phyloP scores from a whole-genome alignment of 2,113 vertebrate genomes.

The Catharus bicknelli region DNA sequence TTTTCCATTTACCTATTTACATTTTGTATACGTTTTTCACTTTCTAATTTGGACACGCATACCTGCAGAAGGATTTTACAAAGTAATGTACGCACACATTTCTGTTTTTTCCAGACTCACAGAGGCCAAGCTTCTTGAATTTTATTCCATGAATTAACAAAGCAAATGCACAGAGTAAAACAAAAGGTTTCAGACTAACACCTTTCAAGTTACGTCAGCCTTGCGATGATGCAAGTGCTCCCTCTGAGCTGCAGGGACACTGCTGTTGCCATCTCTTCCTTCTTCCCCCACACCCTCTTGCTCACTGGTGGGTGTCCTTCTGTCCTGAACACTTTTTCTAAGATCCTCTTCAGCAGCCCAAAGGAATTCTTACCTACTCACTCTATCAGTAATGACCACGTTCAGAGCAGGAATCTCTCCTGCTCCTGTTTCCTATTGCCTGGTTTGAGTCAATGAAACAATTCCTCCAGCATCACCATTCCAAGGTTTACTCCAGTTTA shows the following conservation, averaged over 20 bases:
- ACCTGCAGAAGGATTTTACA: not conserved
- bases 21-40: not conserved
- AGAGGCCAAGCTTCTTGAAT: not conserved
- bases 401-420: not conserved
- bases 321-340: not conserved
- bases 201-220: not conserved
- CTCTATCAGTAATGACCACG: not conserved
- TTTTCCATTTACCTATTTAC: not conserved
- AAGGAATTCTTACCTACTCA: not conserved
- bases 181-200: not conserved
- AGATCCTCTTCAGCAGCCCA: not conserved
- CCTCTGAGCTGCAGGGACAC: not conserved
- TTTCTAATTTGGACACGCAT: not conserved
- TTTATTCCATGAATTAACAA: not conserved
- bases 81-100: not conserved
- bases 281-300: not conserved
- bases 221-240: not conserved
- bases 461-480: not conserved
- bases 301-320: not conserved
- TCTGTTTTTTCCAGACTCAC: not conserved
- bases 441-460: not conserved
- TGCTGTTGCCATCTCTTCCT: not conserved
- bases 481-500: not conserved
- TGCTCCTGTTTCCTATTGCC: not conserved
- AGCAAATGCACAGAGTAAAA: not conserved